Evolutionary conservation across 2,797 vertebrate genomes (phyloP).

Genomic region (Eulemur rubriventer): DNA sequence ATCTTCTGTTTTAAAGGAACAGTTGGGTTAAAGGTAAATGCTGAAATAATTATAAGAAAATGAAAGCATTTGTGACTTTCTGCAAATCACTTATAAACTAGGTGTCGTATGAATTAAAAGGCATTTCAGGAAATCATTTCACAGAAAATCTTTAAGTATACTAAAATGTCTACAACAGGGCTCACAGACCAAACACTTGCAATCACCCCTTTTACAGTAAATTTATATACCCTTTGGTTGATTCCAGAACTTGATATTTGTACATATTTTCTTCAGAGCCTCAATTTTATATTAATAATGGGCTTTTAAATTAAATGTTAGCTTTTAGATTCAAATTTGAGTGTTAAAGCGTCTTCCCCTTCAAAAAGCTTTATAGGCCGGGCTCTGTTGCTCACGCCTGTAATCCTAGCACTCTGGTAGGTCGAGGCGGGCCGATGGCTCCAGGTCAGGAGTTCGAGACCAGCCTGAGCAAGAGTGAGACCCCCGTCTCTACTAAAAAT

Average conservation of each 20-base stretch:
- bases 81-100: neutral
- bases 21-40: neutral
- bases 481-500: too few species aligned
- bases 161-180: neutral
- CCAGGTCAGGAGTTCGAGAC: too few species aligned
- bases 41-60: neutral
- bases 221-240: neutral
- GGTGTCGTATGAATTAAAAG: neutral
- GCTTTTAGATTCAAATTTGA: neutral
- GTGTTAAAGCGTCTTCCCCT: neutral
- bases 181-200: neutral
- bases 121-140: neutral
- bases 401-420: too few species aligned
- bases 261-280: neutral
- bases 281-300: neutral
- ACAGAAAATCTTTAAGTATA: neutral
- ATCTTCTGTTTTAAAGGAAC: neutral
- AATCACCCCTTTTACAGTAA: neutral
- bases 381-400: too few species aligned
- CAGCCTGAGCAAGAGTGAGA: too few species aligned
- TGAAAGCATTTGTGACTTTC: neutral
- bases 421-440: too few species aligned
- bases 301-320: neutral
- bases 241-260: neutral
- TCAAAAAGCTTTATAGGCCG: neutral